Evolutionary conservation across 2,113 vertebrate genomes (phyloP), one percentile per base, ranked within the genome.

Genomic region (Psittacus erithacus): DNA sequence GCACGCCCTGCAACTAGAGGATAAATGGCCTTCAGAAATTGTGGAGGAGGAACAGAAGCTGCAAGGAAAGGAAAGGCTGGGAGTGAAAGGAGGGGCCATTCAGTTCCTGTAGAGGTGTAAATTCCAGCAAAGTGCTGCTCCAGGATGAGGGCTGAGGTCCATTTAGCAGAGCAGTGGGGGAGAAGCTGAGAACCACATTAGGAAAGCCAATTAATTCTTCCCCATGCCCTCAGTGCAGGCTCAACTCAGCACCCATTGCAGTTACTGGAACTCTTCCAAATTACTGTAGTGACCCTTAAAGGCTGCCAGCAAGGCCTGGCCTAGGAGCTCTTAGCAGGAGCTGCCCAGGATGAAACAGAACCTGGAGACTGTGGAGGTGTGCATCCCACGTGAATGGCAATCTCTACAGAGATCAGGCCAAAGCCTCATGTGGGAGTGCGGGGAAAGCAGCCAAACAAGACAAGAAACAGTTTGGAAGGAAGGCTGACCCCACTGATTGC

Each of bases 161-260:
- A 74, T 94, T 96, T 94, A 94, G 69, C 91, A 91, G 92, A 97
- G 80, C 86, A 95, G 86, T 17, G 11, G 84, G 77, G 74, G 77
- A 92, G 88, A 92, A 94, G 76, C 62, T 25, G 31, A 77, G 93
- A 89, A 85, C 20, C 53, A 89, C 84, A 88, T 93, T 79, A 94
- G 80, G 18, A 27, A 68, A 78, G 88, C 82, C 46, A 52, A 64
- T 31, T 1, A 90, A 71, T 78, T 84, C 82, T 94, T 69, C 53
- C 63, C 81, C 23, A 19, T n/a, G 47, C 3, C 6, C 49, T 78
- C 6, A 0, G 65, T 23, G 49, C 44, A 79, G 83, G 63, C 88
- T 93, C 33, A 3, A 35, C 83, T 91, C 81, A 29, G 92, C 80
- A 91, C 74, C 85, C 69, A 47, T 4, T 75, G 79, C 79, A 88